Base-by-base conservation (phyloP, 2,797 vertebrate genomes). In the Amphiprion clarkii region DNA sequence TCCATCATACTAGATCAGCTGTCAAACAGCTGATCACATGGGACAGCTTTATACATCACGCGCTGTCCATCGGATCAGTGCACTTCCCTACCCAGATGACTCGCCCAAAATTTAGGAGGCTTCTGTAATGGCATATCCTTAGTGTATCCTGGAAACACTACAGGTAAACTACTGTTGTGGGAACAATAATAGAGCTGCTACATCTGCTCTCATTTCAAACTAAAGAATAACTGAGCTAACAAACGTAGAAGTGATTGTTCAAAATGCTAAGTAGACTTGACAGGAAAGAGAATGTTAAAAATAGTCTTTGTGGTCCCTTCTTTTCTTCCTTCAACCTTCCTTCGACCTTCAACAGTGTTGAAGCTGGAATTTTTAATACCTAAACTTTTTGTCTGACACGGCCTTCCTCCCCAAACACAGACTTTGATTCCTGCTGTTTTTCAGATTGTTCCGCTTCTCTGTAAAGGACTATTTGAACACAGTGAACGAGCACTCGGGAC, bases 1-100 rank as follows among this genome's bases (percentile, higher is more conserved):
- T 93, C 88, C 89, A 91, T 93, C 92, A 93, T 29, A 29, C n/a
- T 49, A 62, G 66, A 89, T 93, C 91, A 87, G 77, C 88, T 90
- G 91, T 90, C 91, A 91, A n/a, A 72, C 40, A 2, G 40, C 69
- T 90, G 82, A 91, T 90, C 82, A 86, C 62, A 53, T 55, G 63
- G 60, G 90, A 91, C 81, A n/a, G 85, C 56, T 87, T 88, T 78
- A 80, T 83, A 76, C 78, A 85, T 86, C 79, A 76, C 39, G 55
- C 39, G 71, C 81, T 52, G 9, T 80, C 56, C 55, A 51, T 59
- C 3, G 83, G 74, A 86, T 88, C 81, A 73, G 36, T 81, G 81
- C 72, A 13, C 70, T 73, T 81, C 74, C 67, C n/a, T 68, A 78
- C 74, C 29, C 54, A 25, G 66, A 71, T 58, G 71, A 71, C 59